Evolutionary conservation across 1,140 invertebrate genomes (phyloP), one percentile per base, ranked within the genome.

Genomic region (Tyrophagus putrescentiae): DNA sequence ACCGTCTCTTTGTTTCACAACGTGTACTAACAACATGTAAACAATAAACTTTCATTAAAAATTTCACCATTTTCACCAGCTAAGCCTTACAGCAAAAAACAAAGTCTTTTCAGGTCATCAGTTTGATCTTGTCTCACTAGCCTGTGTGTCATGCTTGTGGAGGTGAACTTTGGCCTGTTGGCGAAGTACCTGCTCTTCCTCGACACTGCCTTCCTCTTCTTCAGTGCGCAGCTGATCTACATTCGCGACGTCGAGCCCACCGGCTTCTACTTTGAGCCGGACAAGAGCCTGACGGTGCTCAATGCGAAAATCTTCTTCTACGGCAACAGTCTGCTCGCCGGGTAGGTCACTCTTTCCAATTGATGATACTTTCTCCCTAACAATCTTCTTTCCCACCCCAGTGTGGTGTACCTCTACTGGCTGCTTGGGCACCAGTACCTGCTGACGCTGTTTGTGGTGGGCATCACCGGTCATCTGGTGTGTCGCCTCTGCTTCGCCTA

Each of bases 221-320:
- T 48, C 9, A 25, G 45, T 21, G 45, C 7, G 13, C 45, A 6
- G 9, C 9, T 48, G 45, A 48, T 48, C 18, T 48, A 48, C 18
- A 48, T 48, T 21, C 7, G 21, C 7, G n/a, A n/a, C n/a, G n/a
- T n/a, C n/a, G 45, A 48, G 13, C 21, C 31, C 21, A 25, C 45
- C 7, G 7, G 31, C 13, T 21, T 7, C 7, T 7, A 48, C 45
- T 48, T 21, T 39, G 13, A 21, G 18, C 45, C 45, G 13, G 45
- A 6, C 13, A 29, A 7, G 7, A 13, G 7, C 18, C 45, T 48
- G 45, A 7, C 7, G 9, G 18, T 48, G 7, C 7, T 48, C 7
- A 54, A 13, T 7, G 52, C 52, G 27, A 28, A 31, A 33, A 54
- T 54, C 4, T 54, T 54, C 25, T 32, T 54, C 3, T 54, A 54